Conservation (phyloP, 30 jellyfish, hydroid and myxozoan genomes). For the Clytia hemisphaerica region DNA sequence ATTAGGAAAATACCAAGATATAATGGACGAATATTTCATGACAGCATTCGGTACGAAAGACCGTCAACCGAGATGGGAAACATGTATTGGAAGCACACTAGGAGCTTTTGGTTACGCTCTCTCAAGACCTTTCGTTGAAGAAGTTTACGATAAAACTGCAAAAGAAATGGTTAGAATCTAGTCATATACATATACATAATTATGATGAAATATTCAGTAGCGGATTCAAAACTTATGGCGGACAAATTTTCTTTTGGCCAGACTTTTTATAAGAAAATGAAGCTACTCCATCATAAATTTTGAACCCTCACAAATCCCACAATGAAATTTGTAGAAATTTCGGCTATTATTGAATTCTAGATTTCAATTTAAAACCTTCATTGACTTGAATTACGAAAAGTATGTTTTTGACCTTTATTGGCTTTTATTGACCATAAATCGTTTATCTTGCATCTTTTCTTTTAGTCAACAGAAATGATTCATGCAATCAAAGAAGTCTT, state of each 20-base stretch:
- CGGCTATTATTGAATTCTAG: too few species aligned
- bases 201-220: too few species aligned
- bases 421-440: too few species aligned
- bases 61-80: constrained; percentile 91
- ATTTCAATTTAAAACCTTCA: too few species aligned
- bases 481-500: constrained; percentile 59
- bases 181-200: not conserved
- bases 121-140: constrained; percentile 72
- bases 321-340: too few species aligned
- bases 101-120: constrained; percentile 68
- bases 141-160: constrained; percentile 60
- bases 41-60: constrained; percentile 66
- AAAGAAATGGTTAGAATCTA: constrained; percentile 53
- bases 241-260: too few species aligned
- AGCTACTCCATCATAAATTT: too few species aligned
- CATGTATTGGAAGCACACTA: constrained; percentile 56
- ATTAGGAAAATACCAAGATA: constrained; percentile 71
- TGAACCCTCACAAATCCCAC: too few species aligned
- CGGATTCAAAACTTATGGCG: too few species aligned
- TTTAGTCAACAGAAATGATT: constrained; percentile 71
- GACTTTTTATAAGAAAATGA: too few species aligned
- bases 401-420: too few species aligned
- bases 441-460: not conserved
- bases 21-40: constrained; percentile 49
- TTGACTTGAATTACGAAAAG: too few species aligned